These are phyloP conservation scores for Ochropleura plecta DNA, from an alignment of 2,888 invertebrate genomes.

Conservation along the genomic window DNA sequence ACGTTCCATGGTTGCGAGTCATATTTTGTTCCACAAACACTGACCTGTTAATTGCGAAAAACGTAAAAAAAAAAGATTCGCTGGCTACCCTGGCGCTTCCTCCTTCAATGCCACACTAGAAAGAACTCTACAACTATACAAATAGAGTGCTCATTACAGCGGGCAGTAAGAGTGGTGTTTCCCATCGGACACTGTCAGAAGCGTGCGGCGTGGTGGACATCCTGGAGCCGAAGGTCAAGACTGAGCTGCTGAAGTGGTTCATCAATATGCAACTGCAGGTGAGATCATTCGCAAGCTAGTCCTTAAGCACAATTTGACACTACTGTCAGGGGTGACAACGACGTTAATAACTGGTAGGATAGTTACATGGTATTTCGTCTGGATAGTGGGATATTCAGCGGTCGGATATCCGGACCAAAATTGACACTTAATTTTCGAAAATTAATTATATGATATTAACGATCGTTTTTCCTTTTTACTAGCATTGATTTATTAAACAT, in stretches of 20 bases:
- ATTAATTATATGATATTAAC: too few species aligned
- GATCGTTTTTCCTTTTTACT: too few species aligned
- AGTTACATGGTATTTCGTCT: not conserved
- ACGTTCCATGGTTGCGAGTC: too few species aligned
- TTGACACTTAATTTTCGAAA: not conserved
- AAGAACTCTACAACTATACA: not conserved
- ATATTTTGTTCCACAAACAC: too few species aligned
- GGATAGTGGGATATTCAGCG: not conserved
- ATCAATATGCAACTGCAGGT: constrained; percentile 94
- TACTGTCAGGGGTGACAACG: not conserved
- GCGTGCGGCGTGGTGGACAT: constrained; percentile 84
- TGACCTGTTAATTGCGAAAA: too few species aligned
- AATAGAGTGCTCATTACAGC: constrained; percentile 59
- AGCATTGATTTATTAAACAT: too few species aligned
- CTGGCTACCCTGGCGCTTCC: not conserved
- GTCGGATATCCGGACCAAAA: not conserved
- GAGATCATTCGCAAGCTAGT: not conserved
- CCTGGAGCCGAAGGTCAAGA: constrained; percentile 96
- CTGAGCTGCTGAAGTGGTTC: constrained; percentile 97
- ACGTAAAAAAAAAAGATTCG: too few species aligned
- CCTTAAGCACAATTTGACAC: not conserved
- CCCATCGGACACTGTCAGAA: constrained; percentile 80
- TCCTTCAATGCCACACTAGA: not conserved
- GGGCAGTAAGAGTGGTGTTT: constrained; percentile 77
- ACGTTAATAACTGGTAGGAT: not conserved